Base-by-base conservation (phyloP, 2,888 invertebrate genomes). In the Sturmia bella region DNA sequence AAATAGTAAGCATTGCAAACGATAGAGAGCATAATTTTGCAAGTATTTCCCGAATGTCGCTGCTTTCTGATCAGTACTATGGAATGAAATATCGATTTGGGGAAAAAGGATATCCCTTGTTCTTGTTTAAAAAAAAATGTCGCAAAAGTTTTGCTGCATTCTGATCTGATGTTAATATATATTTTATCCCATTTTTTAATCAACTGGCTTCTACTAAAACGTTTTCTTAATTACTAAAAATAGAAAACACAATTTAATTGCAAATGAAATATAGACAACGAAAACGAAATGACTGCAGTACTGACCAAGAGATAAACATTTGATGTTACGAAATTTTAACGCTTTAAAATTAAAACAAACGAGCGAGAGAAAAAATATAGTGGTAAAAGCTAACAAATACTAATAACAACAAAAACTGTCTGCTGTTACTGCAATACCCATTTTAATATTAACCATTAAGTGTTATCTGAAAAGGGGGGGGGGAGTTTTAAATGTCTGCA, bases 231-330 rank as follows among this genome's bases (percentile, higher is more conserved):
- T 54, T 15, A n/a, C 2, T 54, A 1, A 15, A 15, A 7, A 6
- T 17, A 9, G 2, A 15, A 15, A 15, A 15, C 17, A 15, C 24
- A 15, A 9, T 24, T 41, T 45, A 32, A 7, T 63, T 54, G 43
- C 6, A 15, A 32, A 50, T 64, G 57, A 50, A 64, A 50, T 43
- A 21, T 21, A 24, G 61, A 77, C 63, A 82, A 78, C 73, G 82
- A 82, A 82, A 82, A 74, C 77, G 82, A 82, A 82, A 82, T 54
- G 17, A 64, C 66, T 74, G 69, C 54, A 41, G 61, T 48, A 82
- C 77, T 78, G 77, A 82, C 77, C 77, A 74, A 82, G 57, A 77
- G 63, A 80, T 39, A 52, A 52, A 3, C 19, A 15, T 45, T 27
- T 32, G 12, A 27, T 72, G 27, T 32, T 32, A 9, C 4, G 15